phyloP scores from a whole-genome alignment of 1,140 invertebrate genomes.

The Eupeodes corollae region DNA sequence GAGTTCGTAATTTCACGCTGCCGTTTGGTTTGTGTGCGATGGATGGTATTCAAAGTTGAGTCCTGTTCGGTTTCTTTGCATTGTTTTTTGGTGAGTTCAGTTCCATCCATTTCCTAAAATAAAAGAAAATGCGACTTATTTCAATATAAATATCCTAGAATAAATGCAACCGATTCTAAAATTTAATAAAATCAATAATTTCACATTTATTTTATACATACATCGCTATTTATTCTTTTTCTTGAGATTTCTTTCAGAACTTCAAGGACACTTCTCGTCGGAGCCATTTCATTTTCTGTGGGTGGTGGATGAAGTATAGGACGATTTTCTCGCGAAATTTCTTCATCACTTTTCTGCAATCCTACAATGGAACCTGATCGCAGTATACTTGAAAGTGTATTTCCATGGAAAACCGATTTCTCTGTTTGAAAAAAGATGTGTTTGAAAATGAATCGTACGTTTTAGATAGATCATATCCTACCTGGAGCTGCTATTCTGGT shows the following conservation, averaged over 20 bases:
- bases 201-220: conserved; percentile 15
- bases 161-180: background rate
- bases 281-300: conserved; percentile 26
- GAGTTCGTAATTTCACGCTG: background rate
- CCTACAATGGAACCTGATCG: conserved; percentile 28
- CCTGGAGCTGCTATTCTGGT: conserved; percentile 37
- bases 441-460: conserved; percentile 3
- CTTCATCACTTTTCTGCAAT: conserved; percentile 19
- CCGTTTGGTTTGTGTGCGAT: conserved; percentile 4
- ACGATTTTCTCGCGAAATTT: conserved; percentile 26
- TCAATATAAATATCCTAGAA: too few species aligned
- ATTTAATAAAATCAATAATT: background rate
- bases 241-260: conserved; percentile 42
- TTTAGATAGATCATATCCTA: conserved; percentile 14
- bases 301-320: conserved; percentile 31
- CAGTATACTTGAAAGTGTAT: conserved; percentile 24
- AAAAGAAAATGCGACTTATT: too few species aligned
- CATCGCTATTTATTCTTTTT: conserved; percentile 40
- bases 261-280: conserved; percentile 40
- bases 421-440: conserved; percentile 6
- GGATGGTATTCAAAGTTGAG: conserved; percentile 2
- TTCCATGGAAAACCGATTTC: conserved; percentile 15
- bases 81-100: conserved; percentile 23
- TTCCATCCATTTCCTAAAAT: conserved; percentile 20
- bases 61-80: conserved; percentile 15